Evolutionary conservation across 2,888 invertebrate genomes (phyloP), one percentile per base, ranked within the genome.

Genomic region (Atherix ibis): DNA sequence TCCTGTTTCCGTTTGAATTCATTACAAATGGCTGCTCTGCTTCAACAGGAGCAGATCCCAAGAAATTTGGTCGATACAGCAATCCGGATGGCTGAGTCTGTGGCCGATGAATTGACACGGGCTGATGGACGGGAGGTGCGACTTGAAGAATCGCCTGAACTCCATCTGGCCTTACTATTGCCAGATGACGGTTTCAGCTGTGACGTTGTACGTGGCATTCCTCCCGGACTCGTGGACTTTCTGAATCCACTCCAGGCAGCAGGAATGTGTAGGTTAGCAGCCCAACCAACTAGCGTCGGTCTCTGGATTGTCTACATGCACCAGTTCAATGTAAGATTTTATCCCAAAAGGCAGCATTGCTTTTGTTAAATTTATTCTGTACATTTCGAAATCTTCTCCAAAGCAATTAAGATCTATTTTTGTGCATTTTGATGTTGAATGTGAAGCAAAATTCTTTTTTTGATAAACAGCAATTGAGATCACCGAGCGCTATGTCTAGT

Each of bases 171-270:
- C 2, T 76, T 98, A 46, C 65, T 98, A 31, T 71, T 97, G 37
- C 97, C 98, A 2, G 94, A 95, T 53, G 97, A 98, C 63, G 97
- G 94, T 14, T 95, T 92, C 64, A 92, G 92, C 53, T 92, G 91
- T 53, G 95, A 97, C 62, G 88, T 92, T 37, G 87, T 91, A 33
- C 70, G 84, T 40, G 94, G 94, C 29, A 83, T 97, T 37, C 95
- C 95, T 19, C 89, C 92, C 2, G 92, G 89, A 1, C 65, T 92
- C 27, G 79, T 84, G 1, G 88, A 89, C 59, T 89, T 89, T 53
- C 63, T 89, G 24, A 76, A 78, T 41, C 85, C 85, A 0, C 63
- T 89, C 22, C 83, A 84, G 56, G 73, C 76, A 32, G 80, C 81
- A 18, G 88, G 87, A 6, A 70, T 94, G 46, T 94, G 94, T 54